Conservation (phyloP, 30 jellyfish, hydroid and myxozoan species). For the Cassiopea andromeda region DNA sequence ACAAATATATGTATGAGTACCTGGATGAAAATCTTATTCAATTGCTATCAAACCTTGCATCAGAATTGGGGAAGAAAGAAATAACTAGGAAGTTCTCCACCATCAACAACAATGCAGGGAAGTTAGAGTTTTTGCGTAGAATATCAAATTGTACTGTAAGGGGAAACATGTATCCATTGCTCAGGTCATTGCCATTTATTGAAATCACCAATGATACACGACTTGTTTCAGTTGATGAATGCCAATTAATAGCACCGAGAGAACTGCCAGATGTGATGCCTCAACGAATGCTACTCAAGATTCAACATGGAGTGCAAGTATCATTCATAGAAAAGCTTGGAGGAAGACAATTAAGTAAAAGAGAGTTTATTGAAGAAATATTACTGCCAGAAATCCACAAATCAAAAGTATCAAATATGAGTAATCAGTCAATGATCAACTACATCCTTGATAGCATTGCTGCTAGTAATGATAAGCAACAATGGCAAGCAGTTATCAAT, state of each 20-base stretch:
- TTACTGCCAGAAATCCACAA: constrained; percentile 17
- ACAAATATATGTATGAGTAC: not conserved
- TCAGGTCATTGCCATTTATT: constrained; percentile 11
- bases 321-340: constrained; percentile 27
- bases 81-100: not conserved
- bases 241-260: constrained; percentile 17
- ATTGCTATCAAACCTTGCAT: not conserved
- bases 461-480: not conserved
- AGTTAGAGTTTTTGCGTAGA: not conserved
- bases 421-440: not conserved
- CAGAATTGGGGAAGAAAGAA: too few species aligned
- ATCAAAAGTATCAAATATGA: not conserved
- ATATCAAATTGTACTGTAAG: not conserved
- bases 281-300: not conserved
- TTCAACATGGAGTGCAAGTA: not conserved
- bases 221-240: constrained; percentile 16
- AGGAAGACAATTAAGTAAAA: constrained; percentile 7
- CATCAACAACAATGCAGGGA: not conserved
- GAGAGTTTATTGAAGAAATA: constrained; percentile 3
- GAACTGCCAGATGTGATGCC: constrained; percentile 28
- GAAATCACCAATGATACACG: not conserved
- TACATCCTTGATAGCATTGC: not conserved
- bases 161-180: not conserved
- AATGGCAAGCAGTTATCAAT: not conserved
- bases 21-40: not conserved